Base-by-base conservation (phyloP, 2,113 vertebrate species). In the Phaethornis superciliosus region DNA sequence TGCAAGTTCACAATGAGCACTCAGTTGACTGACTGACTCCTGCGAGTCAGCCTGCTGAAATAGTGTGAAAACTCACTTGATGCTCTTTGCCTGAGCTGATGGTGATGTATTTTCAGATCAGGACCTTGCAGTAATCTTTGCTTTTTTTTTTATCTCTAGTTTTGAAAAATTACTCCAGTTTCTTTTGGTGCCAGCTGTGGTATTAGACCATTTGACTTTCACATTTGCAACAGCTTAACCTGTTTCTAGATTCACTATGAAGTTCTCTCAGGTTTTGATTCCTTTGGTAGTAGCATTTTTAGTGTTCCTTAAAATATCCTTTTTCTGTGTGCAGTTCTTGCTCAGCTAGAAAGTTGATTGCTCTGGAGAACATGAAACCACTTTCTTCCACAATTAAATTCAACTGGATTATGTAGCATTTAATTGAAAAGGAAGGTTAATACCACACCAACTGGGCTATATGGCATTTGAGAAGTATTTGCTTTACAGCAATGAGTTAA, bases 81-180 rank as follows among this genome's bases (percentile, higher is more conserved):
- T 16, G n/a, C 71, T 74, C 64, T 81, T 56, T 69, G 51, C 71
- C 58, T 22, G 44, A 55, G 59, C 54, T 7, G 9, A 4, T 68
- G 79, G 47, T 51, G 65, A 22, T 78, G 49, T 42, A 8, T 75
- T 93, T 78, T 86, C 54, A 75, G 83, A 79, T 63, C 49, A 71
- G 46, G 49, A 68, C 65, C 30, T 69, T 77, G 87, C 59, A 85
- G 35, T 65, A 65, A 54, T 72, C 51, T 46, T 72, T 21, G 19
- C 33, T 62, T 82, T 11, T 12, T 12, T 52, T 79, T 89, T 89
- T 58, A 35, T 54, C 79, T 80, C 40, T 55, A 33, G 42, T 65
- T 83, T 64, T 81, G 65, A 64, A 78, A 78, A 93, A 49, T 49
- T 1, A 35, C 40, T 72, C 44, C 28, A 55, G 21, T 42, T 63